A percentile compares a stretch with the other conserved stretches of the same genome.
Evolutionary conservation across 2,888 invertebrate genomes (phyloP).

Genomic region (Pogonocherus hispidulus): DNA sequence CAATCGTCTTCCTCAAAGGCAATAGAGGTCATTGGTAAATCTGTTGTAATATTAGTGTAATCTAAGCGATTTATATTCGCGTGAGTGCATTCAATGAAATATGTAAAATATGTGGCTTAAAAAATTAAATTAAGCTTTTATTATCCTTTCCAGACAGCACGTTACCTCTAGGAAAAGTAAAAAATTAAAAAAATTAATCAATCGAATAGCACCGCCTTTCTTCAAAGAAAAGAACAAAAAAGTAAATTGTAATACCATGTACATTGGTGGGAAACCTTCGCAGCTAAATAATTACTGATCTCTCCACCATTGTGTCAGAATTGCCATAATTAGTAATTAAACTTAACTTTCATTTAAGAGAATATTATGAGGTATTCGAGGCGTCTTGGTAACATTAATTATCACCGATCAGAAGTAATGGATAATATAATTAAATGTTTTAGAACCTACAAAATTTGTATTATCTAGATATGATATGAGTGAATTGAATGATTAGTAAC

Average conservation of each 20-base stretch:
- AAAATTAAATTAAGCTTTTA: too few relatives aligned
- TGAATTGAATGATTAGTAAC: not conserved
- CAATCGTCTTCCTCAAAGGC: too few relatives aligned
- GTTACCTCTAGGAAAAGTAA: too few relatives aligned
- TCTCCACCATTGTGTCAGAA: not conserved
- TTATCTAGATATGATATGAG: not conserved
- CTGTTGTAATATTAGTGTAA: too few relatives aligned
- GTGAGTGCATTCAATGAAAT: too few relatives aligned
- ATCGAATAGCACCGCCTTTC: too few relatives aligned
- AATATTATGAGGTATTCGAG: not conserved
- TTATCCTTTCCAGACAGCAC: too few relatives aligned
- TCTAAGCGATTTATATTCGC: too few relatives aligned
- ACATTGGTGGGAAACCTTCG: not conserved
- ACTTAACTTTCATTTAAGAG: not conserved
- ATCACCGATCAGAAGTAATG: not conserved
- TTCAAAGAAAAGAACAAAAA: too few relatives aligned
- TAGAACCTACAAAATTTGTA: not conserved
- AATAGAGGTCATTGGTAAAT: too few relatives aligned
- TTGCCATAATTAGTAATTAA: not conserved
- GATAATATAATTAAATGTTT: constrained; percentile 1
- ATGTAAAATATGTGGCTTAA: too few relatives aligned
- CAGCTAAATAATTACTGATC: not conserved
- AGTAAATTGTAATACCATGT: not conserved
- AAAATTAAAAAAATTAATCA: too few relatives aligned
- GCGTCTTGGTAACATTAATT: not conserved